A percentile compares a stretch with the other conserved stretches of the same genome.
phyloP scores from a whole-genome alignment of 2,113 vertebrate genomes.

The Athene noctua region DNA sequence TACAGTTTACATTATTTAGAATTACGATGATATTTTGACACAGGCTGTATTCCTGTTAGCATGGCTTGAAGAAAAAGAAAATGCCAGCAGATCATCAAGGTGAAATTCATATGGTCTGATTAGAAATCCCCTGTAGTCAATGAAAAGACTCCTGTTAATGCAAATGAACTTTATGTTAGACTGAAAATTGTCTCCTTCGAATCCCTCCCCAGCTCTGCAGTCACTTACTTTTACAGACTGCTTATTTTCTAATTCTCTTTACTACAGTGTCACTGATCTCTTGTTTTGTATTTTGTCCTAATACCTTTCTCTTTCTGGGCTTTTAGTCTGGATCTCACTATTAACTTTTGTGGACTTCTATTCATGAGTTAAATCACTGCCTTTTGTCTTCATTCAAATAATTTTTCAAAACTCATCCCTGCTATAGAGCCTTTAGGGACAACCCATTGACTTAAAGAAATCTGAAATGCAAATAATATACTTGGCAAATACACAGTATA shows the following conservation, averaged over 20 bases:
- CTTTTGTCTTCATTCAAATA: constrained; percentile 23
- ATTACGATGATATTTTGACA: background rate
- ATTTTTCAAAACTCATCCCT: background rate
- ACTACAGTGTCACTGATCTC: background rate
- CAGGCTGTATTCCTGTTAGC: background rate
- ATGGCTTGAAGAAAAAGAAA: background rate
- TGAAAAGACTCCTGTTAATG: background rate
- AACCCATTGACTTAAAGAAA: background rate
- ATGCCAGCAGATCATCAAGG: background rate
- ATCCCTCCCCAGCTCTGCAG: background rate
- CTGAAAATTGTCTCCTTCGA: background rate
- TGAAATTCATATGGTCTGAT: background rate
- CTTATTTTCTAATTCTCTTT: background rate
- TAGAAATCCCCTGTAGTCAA: background rate
- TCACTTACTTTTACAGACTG: background rate
- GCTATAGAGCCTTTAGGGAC: background rate
- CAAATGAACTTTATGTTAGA: background rate
- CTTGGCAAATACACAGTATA: background rate
- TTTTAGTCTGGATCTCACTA: background rate
- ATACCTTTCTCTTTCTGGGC: background rate
- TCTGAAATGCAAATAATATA: background rate
- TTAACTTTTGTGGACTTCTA: background rate
- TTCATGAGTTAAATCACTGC: background rate
- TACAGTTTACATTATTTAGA: background rate
- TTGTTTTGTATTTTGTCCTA: background rate